Base-by-base conservation (phyloP, 2,888 invertebrate genomes). In the Campoplex capitator region DNA sequence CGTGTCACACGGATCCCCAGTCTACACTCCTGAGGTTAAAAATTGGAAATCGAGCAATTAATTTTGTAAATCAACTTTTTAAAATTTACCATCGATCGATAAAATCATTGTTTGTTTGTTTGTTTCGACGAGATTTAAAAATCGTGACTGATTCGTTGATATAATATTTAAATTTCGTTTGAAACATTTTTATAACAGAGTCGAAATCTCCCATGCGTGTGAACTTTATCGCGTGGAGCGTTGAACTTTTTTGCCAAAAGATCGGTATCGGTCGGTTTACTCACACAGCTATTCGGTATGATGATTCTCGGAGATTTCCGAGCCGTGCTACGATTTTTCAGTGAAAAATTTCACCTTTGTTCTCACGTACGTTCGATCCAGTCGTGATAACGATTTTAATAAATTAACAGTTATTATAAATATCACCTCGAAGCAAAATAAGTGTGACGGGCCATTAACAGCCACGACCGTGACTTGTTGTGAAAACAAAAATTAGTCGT, bases 401-500 rank as follows among this genome's bases (percentile, higher is more conserved):
- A 56, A 75, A 71, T 16, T 58, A 16, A 65, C 76, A 73, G 65
- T 75, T 78, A 38, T 71, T 51, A 54, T n/a, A 23, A 83, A 83
- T 83, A 80, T 83, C 58, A 78, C 65, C 71, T 70, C 65, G 67
- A 79, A 73, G 32, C 65, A 74, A 58, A 42, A n/a, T 6, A 71
- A 70, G 71, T 45, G 51, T 23, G 62, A 65, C 45, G 73, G 79
- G 87, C 83, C 79, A 80, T 80, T 79, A 80, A 76, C 68, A 45
- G 48, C 74, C 45, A 51, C 81, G 84, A 86, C 85, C 80, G 71
- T 70, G 83, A 85, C 79, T 87, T 88, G 88, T 90, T 89, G 83
- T 87, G 42, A 82, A 90, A 90, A 90, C 89, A 90, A 90, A 90
- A 89, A 78, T 74, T 73, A 58, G 79, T 84, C 90, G 90, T 89